Percentiles rank a stretch among this genome's conserved stretches.
Evolutionary conservation across 1,140 invertebrate genomes (phyloP).

Genomic region (Teleopsis dalmanni): DNA sequence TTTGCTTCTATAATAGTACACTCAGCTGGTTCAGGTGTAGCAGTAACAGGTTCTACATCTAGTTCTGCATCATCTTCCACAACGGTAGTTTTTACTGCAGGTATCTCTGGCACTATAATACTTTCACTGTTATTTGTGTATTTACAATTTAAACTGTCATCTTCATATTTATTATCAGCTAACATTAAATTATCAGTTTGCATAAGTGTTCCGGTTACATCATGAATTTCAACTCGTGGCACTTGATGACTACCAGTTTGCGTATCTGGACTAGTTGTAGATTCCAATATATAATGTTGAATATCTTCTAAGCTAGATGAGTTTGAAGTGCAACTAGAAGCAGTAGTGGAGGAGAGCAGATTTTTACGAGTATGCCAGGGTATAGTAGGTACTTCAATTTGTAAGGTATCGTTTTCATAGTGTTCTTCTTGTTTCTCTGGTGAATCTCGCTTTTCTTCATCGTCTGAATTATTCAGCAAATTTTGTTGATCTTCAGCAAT

Average conservation of each 20-base stretch:
- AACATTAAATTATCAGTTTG: slow-evolving; percentile 53
- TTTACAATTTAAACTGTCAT: slow-evolving; percentile 42
- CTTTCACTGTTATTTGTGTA: slow-evolving; percentile 34
- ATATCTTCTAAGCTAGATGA: slow-evolving; percentile 42
- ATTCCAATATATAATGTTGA: slow-evolving; percentile 42
- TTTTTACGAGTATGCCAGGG: slow-evolving; percentile 50
- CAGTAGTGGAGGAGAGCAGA: slow-evolving; percentile 11
- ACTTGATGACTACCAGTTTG: slow-evolving; percentile 41
- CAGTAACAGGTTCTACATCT: slow-evolving; percentile 32
- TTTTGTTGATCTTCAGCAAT: slow-evolving; percentile 7
- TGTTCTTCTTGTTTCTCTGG: slow-evolving; percentile 53
- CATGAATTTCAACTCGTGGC: slow-evolving; percentile 58
- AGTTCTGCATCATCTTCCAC: slow-evolving; percentile 24
- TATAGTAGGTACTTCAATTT: slow-evolving; percentile 54
- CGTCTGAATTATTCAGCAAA: slow-evolving; percentile 13
- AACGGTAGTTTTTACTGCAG: slow-evolving; percentile 27
- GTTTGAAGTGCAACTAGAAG: slow-evolving; percentile 31
- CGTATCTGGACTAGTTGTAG: slow-evolving; percentile 42
- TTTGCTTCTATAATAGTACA: slow-evolving; percentile 30
- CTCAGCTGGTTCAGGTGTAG: slow-evolving; percentile 34
- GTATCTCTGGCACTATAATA: slow-evolving; percentile 22
- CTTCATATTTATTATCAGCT: slow-evolving; percentile 44
- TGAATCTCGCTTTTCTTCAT: slow-evolving; percentile 40
- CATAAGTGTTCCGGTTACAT: slow-evolving; percentile 57
- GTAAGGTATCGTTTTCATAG: slow-evolving; percentile 45